Evolutionary conservation across 1,140 invertebrate species (phyloP).

Genomic region (Brachionus paranguensis): DNA sequence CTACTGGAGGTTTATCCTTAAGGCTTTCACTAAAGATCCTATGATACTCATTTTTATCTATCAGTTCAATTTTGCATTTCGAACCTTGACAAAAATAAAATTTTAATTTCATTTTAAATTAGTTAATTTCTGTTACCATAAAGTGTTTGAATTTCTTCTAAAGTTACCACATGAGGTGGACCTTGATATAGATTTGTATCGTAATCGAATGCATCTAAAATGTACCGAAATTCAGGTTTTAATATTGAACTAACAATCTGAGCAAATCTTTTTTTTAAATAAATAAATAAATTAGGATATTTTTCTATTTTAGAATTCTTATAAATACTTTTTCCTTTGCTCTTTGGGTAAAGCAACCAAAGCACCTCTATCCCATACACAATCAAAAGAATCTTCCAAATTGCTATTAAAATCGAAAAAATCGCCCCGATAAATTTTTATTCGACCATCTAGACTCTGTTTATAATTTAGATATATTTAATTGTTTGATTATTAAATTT

Average conservation of each 20-base stretch:
- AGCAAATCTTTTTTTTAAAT: not conserved
- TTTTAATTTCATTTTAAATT: not conserved
- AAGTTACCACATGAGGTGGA: not conserved
- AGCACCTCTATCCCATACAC: slow-evolving; percentile 22
- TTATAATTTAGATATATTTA: not conserved
- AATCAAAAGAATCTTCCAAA: slow-evolving; percentile 9
- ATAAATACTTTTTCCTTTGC: not conserved
- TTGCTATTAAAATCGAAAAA: slow-evolving; percentile 14
- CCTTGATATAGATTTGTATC: slow-evolving; percentile 24
- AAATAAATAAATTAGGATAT: not conserved
- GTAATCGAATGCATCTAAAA: slow-evolving; percentile 25
- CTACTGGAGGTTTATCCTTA: not conserved
- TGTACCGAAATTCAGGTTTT: slow-evolving; percentile 9
- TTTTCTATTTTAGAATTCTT: no score
- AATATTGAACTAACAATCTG: not conserved
- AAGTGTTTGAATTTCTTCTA: not conserved
- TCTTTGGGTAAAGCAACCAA: slow-evolving; percentile 17
- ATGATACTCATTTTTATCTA: not conserved
- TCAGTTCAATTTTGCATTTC: slow-evolving; percentile 18
- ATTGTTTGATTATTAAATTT: not conserved
- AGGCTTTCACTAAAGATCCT: not conserved
- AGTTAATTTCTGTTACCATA: not conserved
- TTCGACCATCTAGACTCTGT: not conserved
- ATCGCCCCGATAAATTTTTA: slow-evolving; percentile 22
- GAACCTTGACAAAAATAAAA: not conserved